Evolutionary conservation across 30 jellyfish, hydroid and myxozoan genomes (phyloP).

Genomic region (Hydra vulgaris): DNA sequence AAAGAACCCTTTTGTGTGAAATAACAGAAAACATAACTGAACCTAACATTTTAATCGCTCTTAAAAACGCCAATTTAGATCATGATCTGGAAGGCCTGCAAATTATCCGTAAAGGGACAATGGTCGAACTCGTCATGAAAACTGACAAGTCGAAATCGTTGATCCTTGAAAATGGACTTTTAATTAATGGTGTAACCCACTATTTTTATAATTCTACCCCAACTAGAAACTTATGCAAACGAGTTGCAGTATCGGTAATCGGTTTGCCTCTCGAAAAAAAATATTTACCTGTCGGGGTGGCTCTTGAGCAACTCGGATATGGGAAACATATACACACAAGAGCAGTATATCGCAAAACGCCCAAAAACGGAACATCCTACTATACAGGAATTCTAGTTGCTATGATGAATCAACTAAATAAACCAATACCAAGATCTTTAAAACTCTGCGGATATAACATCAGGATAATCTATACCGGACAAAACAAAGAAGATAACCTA

Average conservation of each 20-base stretch:
- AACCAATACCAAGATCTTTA: neutral
- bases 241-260: neutral
- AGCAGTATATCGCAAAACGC: neutral
- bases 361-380: neutral
- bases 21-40: neutral
- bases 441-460: neutral
- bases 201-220: neutral
- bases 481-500: too few relatives aligned
- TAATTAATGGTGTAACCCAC: neutral
- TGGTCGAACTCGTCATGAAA: neutral
- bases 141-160: neutral
- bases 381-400: neutral
- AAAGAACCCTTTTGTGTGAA: neutral
- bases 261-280: neutral
- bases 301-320: neutral
- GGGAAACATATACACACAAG: neutral
- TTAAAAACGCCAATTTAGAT: neutral
- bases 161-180: neutral
- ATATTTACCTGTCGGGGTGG: neutral
- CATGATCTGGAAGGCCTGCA: neutral
- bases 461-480: neutral
- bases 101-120: neutral
- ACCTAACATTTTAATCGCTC: neutral
- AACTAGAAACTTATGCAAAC: neutral
- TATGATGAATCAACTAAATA: neutral